These are phyloP conservation scores for Bruchidius siliquastri DNA, from an alignment of 2,888 invertebrate genomes.

Conservation along the genomic window DNA sequence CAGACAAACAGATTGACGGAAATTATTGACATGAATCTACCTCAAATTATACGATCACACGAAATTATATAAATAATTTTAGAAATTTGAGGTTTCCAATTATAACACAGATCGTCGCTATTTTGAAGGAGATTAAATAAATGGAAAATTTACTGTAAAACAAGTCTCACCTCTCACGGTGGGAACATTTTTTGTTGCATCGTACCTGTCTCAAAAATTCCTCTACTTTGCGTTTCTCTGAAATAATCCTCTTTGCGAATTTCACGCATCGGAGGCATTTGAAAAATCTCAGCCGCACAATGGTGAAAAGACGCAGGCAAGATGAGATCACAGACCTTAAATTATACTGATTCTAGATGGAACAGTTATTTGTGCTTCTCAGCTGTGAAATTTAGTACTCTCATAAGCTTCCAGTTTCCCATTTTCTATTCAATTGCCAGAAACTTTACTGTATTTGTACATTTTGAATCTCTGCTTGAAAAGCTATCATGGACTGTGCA, in stretches of 20 bases:
- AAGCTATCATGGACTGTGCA: too few relatives aligned
- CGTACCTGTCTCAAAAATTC: background rate
- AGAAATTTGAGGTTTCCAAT: conserved; percentile 27
- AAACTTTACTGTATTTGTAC: too few relatives aligned
- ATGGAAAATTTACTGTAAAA: background rate
- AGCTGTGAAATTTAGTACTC: too few relatives aligned
- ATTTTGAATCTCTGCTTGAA: too few relatives aligned
- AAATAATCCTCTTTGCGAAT: background rate
- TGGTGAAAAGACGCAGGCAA: background rate
- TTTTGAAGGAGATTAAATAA: background rate
- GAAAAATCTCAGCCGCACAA: background rate
- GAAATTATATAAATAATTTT: too few relatives aligned
- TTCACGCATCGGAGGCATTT: background rate
- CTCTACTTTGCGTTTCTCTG: background rate
- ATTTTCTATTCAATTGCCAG: too few relatives aligned
- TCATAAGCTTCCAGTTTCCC: too few relatives aligned
- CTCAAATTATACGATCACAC: too few relatives aligned
- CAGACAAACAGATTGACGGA: too few relatives aligned
- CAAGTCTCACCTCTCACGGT: background rate
- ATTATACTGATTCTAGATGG: background rate
- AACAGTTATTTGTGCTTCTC: too few relatives aligned
- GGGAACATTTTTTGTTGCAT: background rate
- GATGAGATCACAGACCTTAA: background rate
- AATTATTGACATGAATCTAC: too few relatives aligned
- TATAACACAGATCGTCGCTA: background rate